Evolutionary conservation across 2,888 invertebrate genomes (phyloP), one percentile per base, ranked within the genome.

Genomic region (Cyclophora albipunctata): DNA sequence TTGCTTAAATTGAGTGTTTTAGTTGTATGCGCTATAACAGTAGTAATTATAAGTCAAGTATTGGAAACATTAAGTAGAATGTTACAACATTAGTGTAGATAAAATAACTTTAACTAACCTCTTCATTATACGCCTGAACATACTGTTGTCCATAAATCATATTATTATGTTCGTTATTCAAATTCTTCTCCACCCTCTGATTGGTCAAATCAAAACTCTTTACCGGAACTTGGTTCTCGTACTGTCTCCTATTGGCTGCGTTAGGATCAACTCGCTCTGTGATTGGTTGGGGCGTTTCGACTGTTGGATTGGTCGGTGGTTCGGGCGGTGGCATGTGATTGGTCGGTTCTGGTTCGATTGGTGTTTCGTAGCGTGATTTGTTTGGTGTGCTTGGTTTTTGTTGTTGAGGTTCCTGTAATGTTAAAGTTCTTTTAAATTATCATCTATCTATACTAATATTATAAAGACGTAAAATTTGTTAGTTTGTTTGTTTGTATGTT

Each of bases 91-190:
- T n/a, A n/a, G n/a, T n/a, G n/a, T n/a, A n/a, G n/a, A n/a, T n/a
- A 20, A 20, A 20, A 20, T 20, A 20, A 20, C 20, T 20, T 20
- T 20, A 81, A 81, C 7, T 79, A 77, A 54, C 64, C 67, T 49
- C 78, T 71, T 52, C 71, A 72, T 35, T 62, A 63, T 76, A 82
- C 2, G 45, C 45, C 3, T 67, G 66, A 3, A 60, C 62, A 5
- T 66, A 58, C 42, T 69, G 71, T 20, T 5, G 20, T 34, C 43
- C 43, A 43, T 43, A 43, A 6, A 67, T 70, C 35, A 66, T 47
- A 5, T 77, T 75, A 3, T 69, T 69, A 3, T 37, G 4, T 53
- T 62, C 2, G 74, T 51, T 45, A 49, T 49, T 40, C 51, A 35
- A 34, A 34, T 51, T 20, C 1, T 20, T 20, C 20, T 20, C 20